Evolutionary conservation across 2,797 vertebrate genomes (phyloP).

Genomic region (Myoxocephalus aenaeus): DNA sequence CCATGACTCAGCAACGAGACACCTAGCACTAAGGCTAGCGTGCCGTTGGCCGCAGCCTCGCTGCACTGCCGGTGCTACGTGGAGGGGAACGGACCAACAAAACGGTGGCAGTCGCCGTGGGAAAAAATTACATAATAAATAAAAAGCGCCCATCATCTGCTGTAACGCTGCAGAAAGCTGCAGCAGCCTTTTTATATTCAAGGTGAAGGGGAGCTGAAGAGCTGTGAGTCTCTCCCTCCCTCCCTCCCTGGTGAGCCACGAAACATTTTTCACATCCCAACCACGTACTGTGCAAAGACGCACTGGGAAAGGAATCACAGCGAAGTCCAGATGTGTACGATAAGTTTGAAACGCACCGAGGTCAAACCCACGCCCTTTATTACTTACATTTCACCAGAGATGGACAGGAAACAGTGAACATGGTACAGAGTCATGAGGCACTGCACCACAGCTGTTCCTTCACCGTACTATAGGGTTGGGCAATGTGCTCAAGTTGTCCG

Average conservation of each 20-base stretch:
- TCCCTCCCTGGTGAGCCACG: neutral
- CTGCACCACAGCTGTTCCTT: neutral
- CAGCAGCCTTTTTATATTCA: slow-evolving; percentile 47
- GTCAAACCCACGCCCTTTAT: neutral
- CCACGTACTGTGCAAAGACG: neutral
- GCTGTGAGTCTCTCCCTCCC: neutral
- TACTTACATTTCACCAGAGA: neutral
- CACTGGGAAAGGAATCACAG: neutral
- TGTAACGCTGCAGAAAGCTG: slow-evolving; percentile 46
- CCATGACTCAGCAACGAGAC: slow-evolving; percentile 62
- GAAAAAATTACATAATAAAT: neutral
- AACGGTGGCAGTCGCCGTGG: neutral
- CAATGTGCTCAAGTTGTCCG: neutral
- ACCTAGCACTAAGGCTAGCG: slow-evolving; percentile 30
- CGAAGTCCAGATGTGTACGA: neutral
- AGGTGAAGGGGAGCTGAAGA: slow-evolving; percentile 43
- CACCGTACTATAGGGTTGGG: neutral
- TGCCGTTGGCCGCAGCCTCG: slow-evolving; percentile 25
- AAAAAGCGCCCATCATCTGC: neutral
- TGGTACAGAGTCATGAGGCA: neutral
- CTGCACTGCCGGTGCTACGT: neutral
- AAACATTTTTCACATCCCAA: neutral
- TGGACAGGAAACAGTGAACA: neutral
- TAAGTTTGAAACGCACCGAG: neutral
- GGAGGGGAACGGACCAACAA: neutral